Percentiles rank a stretch among this genome's conserved stretches.
Evolutionary conservation across 1,140 invertebrate genomes (phyloP).

Genomic region (Pemphigus obesinymphae): DNA sequence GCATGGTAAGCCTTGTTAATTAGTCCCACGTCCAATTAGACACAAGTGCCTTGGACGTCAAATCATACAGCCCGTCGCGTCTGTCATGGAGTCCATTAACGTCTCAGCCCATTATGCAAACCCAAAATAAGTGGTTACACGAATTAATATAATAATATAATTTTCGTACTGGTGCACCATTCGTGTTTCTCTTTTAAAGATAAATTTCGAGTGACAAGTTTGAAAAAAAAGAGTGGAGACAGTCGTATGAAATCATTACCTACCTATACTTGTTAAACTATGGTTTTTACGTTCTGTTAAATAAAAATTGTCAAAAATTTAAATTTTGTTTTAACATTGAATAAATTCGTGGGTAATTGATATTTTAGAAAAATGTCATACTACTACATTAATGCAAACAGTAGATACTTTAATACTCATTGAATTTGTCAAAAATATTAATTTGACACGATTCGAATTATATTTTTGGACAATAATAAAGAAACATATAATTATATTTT

Average conservation of each 20-base stretch:
- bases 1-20: conserved; percentile 3
- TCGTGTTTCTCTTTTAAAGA: neutral
- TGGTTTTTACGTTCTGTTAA: neutral
- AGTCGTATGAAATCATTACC: neutral
- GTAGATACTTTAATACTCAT: too few species aligned
- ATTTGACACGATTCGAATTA: too few species aligned
- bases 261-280: neutral
- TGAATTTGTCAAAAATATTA: too few species aligned
- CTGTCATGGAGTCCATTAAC: conserved; percentile 30
- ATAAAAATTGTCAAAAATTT: too few species aligned
- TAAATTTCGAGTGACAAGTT: conserved; percentile 23
- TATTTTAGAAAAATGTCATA: too few species aligned
- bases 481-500: too few species aligned
- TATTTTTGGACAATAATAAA: too few species aligned
- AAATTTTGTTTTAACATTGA: too few species aligned
- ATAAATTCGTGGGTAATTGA: too few species aligned
- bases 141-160: conserved; percentile 29
- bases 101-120: conserved; percentile 13
- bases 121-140: conserved; percentile 11
- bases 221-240: neutral
- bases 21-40: conserved; percentile 33
- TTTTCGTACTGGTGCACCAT: neutral
- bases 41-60: conserved; percentile 25
- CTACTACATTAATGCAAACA: too few species aligned
- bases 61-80: conserved; percentile 3